These are phyloP conservation scores for Mesembrinibis cayennensis DNA, from an alignment of 2,113 vertebrate species.

Conservation along the genomic window DNA sequence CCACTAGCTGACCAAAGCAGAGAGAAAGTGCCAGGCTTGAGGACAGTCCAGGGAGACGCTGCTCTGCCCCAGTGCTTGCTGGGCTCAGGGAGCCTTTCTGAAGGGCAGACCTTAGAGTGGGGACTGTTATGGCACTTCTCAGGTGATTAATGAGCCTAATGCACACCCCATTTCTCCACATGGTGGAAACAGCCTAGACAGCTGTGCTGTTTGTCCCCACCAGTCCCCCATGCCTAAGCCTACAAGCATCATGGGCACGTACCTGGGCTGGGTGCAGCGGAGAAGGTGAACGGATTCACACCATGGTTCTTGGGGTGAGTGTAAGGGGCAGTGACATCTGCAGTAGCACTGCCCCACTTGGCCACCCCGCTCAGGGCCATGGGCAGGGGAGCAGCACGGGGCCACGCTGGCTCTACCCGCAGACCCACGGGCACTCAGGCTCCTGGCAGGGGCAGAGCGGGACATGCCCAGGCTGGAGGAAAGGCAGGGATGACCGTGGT, in stretches of 20 bases:
- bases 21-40: not conserved
- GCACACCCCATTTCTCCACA: not conserved
- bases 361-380: not conserved
- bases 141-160: not conserved
- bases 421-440: not conserved
- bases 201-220: not conserved
- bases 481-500: not conserved
- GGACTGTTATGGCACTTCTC: accelerated
- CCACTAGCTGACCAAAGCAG: not conserved
- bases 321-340: not conserved
- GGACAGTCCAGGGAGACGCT: not conserved
- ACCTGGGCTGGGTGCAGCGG: not conserved
- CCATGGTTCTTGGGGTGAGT: not conserved
- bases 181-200: not conserved
- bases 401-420: not conserved
- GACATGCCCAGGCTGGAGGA: not conserved
- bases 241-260: not conserved
- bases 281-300: not conserved
- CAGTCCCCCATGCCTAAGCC: not conserved
- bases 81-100: not conserved
- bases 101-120: not conserved
- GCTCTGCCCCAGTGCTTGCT: accelerated
- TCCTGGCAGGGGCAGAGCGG: not conserved
- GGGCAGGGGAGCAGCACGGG: not conserved
- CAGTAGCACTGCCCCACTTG: not conserved